Evolutionary conservation across 2,113 vertebrate species (phyloP), one percentile per base, ranked within the genome.

Genomic region (Campylomormyrus numenius): DNA sequence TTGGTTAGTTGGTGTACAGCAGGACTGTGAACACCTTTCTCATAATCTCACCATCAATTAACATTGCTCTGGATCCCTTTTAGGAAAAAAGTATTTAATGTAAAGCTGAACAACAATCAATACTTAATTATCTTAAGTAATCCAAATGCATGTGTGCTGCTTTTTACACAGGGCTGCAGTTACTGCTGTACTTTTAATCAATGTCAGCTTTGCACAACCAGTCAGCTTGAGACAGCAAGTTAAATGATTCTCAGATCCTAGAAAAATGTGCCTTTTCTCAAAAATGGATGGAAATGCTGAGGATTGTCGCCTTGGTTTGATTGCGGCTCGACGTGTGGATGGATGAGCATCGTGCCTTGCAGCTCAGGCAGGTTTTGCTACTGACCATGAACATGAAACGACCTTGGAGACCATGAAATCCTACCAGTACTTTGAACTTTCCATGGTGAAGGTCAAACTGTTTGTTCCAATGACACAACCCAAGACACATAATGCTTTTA

Each of bases 51-150:
- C 42, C 84, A 48, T 50, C 24, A 46, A 24, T 27, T 48, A 45
- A 11, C 45, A 48, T 5, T 27, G 19, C 5, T 46, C 3, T n/a
- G 24, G 46, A 11, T 49, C 24, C 83, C 21, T 27, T 86, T n/a
- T 27, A 48, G 84, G 10, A 6, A 86, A 86, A 86, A 80, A 13
- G 42, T 9, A 49, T 85, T 49, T 86, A 15, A 27, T 13, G 46
- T 15, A 86, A 50, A 21, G 24, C 24, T 86, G n/a, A 48, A 86
- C 24, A 86, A 50, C 24, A 48, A 86, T 48, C 84, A 5, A 49
- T 49, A 85, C 46, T 48, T 86, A 86, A 86, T 49, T 49, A 86
- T 80, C 74, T 80, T 80, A 80, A 80, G 35, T 80, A 42, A 80
- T 21, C 74, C 74, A 42, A 31, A 80, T 80, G 15, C 7, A 17